Conservation (phyloP, 2,113 vertebrate species). For the Manacus vitellinus region DNA sequence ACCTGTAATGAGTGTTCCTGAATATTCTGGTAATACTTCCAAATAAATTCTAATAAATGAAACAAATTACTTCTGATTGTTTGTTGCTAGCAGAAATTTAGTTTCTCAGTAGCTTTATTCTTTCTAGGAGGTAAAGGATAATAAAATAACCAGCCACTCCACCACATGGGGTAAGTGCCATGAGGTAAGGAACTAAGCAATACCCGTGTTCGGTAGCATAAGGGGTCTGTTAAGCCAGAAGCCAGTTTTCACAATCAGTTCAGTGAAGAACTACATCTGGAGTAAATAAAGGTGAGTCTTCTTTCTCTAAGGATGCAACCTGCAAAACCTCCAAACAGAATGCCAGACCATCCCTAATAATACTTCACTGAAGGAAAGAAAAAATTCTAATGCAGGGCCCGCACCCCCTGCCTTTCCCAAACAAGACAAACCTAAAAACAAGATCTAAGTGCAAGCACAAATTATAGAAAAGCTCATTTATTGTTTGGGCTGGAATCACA, state of each 20-base stretch:
- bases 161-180: neutral
- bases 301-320: neutral
- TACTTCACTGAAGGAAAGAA: neutral
- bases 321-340: neutral
- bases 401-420: neutral
- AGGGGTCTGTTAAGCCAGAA: neutral
- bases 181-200: neutral
- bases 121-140: neutral
- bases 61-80: neutral
- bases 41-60: neutral
- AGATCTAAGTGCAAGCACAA: neutral
- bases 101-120: neutral
- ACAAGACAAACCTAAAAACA: neutral
- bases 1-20: neutral
- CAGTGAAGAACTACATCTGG: neutral
- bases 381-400: neutral
- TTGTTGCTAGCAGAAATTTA: neutral
- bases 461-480: neutral
- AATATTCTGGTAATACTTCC: constrained; percentile 25
- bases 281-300: neutral
- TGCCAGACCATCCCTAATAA: neutral
- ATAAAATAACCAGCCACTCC: neutral
- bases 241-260: neutral
- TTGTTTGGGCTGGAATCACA: neutral
- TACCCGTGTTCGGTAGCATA: neutral